Evolutionary conservation across 2,888 invertebrate genomes (phyloP).

Genomic region (Amblyjoppa fuscipennis): DNA sequence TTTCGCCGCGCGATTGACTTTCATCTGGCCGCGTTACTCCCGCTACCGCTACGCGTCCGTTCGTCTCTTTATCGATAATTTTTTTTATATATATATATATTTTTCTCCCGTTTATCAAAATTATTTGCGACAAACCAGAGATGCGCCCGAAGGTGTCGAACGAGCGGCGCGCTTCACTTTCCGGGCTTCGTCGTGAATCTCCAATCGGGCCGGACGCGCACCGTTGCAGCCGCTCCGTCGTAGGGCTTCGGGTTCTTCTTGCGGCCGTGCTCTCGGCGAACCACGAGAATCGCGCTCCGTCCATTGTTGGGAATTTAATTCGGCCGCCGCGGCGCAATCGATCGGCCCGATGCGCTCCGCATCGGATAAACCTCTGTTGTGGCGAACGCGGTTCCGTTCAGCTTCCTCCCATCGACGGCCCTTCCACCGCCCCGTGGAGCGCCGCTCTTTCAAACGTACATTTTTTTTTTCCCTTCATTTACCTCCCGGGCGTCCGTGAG

Average conservation of each 20-base stretch:
- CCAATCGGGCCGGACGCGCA: conserved; percentile 5
- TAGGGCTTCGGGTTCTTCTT: background rate
- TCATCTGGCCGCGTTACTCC: background rate
- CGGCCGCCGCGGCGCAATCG: conserved; percentile 52
- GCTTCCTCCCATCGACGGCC: background rate
- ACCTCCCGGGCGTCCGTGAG: background rate
- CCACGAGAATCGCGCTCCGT: conserved; percentile 28
- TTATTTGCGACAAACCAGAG: conserved; percentile 26
- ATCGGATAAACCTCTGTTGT: conserved; percentile 40
- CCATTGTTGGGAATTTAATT: conserved; percentile 63
- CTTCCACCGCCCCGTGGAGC: conserved; percentile 19
- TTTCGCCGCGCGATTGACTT: background rate
- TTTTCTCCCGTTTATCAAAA: conserved; percentile 13
- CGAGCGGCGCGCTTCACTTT: background rate
- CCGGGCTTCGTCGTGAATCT: conserved; percentile 26
- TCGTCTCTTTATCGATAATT: conserved; percentile 11
- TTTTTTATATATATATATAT: background rate
- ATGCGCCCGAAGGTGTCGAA: background rate
- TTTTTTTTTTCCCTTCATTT: conserved; percentile 21
- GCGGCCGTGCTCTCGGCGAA: conserved; percentile 6
- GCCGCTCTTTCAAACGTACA: conserved; percentile 4
- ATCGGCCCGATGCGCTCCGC: conserved; percentile 37
- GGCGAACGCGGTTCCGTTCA: conserved; percentile 19
- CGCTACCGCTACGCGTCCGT: background rate
- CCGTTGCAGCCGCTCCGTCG: background rate